Percentiles rank a stretch among this genome's conserved stretches.
These are phyloP conservation scores for Coenobita brevimanus DNA, from an alignment of 1,140 invertebrate genomes.

Conservation along the genomic window DNA sequence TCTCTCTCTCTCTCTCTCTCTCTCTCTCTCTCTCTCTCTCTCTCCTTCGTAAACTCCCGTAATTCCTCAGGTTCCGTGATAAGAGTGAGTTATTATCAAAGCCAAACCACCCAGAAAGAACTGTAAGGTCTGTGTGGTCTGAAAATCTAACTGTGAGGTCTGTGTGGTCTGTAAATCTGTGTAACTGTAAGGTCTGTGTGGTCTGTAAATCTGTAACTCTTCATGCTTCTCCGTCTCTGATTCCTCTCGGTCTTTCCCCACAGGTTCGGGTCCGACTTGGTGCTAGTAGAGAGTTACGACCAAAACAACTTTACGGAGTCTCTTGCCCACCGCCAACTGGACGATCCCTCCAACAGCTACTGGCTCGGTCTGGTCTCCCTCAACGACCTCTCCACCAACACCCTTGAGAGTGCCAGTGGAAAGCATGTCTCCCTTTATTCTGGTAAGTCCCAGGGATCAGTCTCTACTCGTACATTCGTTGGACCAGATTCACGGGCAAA, in stretches of 20 bases:
- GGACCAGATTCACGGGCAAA: too few species aligned
- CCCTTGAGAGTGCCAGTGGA: conserved; percentile 92
- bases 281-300: conserved; percentile 89
- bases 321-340: conserved; percentile 78
- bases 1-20: too few species aligned
- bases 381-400: conserved; percentile 93
- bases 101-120: too few species aligned
- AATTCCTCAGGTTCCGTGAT: too few species aligned
- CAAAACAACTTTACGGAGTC: conserved; percentile 92
- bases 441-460: background rate
- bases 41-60: too few species aligned
- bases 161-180: too few species aligned
- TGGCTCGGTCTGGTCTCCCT: conserved; percentile 92
- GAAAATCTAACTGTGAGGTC: background rate
- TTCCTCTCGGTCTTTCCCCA: conserved; percentile 67
- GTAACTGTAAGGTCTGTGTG: too few species aligned
- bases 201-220: background rate
- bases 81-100: too few species aligned
- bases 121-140: too few species aligned
- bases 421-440: conserved; percentile 72
- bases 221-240: background rate
- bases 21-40: too few species aligned
- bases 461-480: background rate
- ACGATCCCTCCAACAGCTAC: conserved; percentile 75
- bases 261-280: conserved; percentile 94